Percentiles rank a stretch among this genome's conserved stretches.
Conservation (phyloP, 2,797 vertebrate species). For the Arvicola amphibius region DNA sequence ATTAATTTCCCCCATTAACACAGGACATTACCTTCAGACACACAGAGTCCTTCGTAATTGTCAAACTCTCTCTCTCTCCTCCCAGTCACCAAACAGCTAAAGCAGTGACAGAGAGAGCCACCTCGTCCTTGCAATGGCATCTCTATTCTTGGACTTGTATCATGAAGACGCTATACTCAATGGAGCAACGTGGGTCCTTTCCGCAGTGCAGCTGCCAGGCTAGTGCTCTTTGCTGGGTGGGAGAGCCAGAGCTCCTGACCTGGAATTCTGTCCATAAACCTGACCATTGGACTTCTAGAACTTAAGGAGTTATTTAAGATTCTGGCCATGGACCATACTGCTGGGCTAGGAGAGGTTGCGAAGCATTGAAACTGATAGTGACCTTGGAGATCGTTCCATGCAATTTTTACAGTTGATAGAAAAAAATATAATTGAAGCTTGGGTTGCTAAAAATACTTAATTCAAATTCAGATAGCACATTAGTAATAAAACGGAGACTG, state of each 20-base stretch:
- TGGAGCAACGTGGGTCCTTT: rapidly evolving
- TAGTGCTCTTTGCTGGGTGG: not conserved
- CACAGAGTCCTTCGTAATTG: slow-evolving; percentile 73
- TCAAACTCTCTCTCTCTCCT: slow-evolving; percentile 61
- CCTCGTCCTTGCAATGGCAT: not conserved
- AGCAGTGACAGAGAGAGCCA: slow-evolving; percentile 37
- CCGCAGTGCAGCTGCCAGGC: rapidly evolving
- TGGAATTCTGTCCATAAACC: not conserved
- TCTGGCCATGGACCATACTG: not conserved
- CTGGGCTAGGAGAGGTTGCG: not conserved
- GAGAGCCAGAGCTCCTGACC: not conserved
- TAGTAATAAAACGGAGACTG: not conserved
- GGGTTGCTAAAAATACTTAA: not conserved
- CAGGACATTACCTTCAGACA: slow-evolving; percentile 76
- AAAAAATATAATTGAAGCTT: not conserved
- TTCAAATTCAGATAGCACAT: not conserved
- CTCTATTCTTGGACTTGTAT: not conserved
- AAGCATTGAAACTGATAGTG: not conserved
- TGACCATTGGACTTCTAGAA: not conserved
- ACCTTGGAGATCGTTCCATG: not conserved
- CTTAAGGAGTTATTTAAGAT: not conserved
- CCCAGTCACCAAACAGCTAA: not conserved
- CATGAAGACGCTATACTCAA: not conserved
- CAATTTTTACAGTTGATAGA: not conserved
- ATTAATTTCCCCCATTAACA: slow-evolving; percentile 76